Conservation (phyloP, 1,140 invertebrate genomes). For the Drosophila sulfurigaster region DNA sequence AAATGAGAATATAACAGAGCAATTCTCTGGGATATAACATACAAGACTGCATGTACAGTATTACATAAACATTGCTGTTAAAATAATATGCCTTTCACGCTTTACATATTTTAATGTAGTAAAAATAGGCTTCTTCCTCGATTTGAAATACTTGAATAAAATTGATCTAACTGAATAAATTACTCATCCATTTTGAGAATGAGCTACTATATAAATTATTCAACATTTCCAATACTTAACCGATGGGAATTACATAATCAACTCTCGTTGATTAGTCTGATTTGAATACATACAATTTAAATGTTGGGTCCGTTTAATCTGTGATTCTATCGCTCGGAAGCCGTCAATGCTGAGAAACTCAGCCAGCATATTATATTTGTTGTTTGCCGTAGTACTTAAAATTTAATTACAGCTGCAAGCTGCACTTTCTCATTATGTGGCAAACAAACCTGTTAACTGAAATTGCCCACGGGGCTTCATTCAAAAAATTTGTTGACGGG, state of each 20-base stretch:
- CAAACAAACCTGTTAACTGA: slow-evolving; percentile 28
- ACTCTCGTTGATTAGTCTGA: slow-evolving; percentile 2
- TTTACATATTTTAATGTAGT: too few species aligned
- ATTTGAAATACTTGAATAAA: too few species aligned
- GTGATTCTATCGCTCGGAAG: not conserved
- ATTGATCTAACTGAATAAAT: too few species aligned
- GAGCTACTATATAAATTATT: too few species aligned
- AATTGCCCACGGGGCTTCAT: slow-evolving; percentile 20
- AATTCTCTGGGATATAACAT: too few species aligned
- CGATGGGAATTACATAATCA: not conserved
- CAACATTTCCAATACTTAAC: not conserved
- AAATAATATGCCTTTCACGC: too few species aligned
- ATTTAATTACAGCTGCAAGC: slow-evolving; percentile 56
- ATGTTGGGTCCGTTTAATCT: slow-evolving; percentile 1
- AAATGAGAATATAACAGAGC: too few species aligned
- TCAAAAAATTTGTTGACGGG: slow-evolving; percentile 17
- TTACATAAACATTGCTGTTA: too few species aligned
- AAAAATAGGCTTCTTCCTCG: too few species aligned
- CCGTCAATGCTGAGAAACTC: slow-evolving; percentile 17
- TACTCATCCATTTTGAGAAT: too few species aligned
- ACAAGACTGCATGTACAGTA: too few species aligned
- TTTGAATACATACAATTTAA: not conserved
- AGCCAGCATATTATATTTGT: slow-evolving; percentile 8
- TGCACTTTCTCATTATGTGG: slow-evolving; percentile 51
- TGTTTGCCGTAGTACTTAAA: slow-evolving; percentile 53